These are phyloP conservation scores for Mesocentrotus franciscanus DNA, from an alignment of 53 echinoderm and acorn worm genomes.

Conservation along the genomic window DNA sequence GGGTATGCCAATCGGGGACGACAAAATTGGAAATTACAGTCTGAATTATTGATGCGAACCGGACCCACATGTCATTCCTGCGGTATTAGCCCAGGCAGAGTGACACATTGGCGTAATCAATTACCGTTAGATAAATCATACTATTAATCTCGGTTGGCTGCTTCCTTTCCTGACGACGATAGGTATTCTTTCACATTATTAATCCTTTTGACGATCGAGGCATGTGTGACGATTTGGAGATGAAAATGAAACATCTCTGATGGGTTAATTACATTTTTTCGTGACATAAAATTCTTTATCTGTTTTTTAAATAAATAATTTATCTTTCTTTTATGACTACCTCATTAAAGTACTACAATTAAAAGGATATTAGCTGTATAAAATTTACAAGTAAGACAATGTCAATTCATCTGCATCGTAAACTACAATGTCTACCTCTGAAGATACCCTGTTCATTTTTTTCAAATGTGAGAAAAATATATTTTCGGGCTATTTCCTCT, in stretches of 20 bases:
- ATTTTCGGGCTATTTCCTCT: too few species aligned
- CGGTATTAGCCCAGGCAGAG: background rate
- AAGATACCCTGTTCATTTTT: too few species aligned
- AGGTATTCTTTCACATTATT: background rate
- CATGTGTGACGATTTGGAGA: background rate
- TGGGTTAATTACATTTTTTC: background rate
- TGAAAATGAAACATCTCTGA: background rate
- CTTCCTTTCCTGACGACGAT: background rate
- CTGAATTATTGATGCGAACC: constrained; percentile 9
- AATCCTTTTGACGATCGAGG: background rate
- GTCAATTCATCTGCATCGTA: too few species aligned
- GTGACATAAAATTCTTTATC: background rate
- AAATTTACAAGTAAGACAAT: too few species aligned
- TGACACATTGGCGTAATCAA: constrained; percentile 43
- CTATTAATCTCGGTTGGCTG: background rate
- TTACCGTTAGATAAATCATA: constrained; percentile 27
- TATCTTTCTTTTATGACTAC: background rate
- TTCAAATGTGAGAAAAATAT: too few species aligned
- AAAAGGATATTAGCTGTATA: too few species aligned
- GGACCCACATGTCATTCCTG: background rate
- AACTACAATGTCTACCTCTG: too few species aligned
- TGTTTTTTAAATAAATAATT: background rate
- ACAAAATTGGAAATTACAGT: background rate
- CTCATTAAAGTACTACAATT: too few species aligned
- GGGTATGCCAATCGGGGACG: background rate